These are phyloP conservation scores for Lepas anatifera DNA, from an alignment of 2,888 invertebrate species.

Conservation along the genomic window DNA sequence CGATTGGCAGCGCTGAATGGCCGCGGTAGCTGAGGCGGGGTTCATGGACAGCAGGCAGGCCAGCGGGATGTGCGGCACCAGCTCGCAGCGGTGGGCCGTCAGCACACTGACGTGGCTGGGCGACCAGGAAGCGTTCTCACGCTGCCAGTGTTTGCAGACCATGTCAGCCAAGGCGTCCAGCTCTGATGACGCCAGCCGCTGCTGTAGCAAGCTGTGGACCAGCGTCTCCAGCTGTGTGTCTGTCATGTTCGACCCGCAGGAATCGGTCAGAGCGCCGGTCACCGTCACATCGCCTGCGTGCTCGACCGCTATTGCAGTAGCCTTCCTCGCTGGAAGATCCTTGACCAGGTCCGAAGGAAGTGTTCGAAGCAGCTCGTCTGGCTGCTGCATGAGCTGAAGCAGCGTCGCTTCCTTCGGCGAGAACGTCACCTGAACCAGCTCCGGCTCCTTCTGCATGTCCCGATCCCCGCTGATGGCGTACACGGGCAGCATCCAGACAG, in stretches of 20 bases:
- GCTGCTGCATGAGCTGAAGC: background rate
- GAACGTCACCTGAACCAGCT: constrained; percentile 8
- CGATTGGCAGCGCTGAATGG: background rate
- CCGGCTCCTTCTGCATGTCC: background rate
- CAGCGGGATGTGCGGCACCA: background rate
- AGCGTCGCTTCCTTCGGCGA: background rate
- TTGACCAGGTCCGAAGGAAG: background rate
- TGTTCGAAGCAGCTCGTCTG: constrained; percentile 3
- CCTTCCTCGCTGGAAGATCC: background rate
- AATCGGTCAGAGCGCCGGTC: background rate
- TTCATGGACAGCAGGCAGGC: background rate
- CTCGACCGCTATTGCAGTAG: background rate
- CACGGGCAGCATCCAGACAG: background rate
- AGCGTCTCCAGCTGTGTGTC: constrained; percentile 5
- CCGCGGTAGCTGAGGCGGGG: background rate
- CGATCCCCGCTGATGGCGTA: background rate
- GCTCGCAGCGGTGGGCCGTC: constrained; percentile 4
- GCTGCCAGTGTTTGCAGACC: background rate
- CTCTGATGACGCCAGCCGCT: background rate
- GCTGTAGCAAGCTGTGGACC: background rate
- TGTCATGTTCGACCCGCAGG: background rate
- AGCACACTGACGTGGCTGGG: background rate
- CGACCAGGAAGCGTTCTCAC: background rate
- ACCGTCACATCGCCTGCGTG: constrained; percentile 4
- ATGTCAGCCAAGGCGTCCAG: background rate